Evolutionary conservation across 2,797 vertebrate genomes (phyloP).

Genomic region (Hapalemur alaotrensis): DNA sequence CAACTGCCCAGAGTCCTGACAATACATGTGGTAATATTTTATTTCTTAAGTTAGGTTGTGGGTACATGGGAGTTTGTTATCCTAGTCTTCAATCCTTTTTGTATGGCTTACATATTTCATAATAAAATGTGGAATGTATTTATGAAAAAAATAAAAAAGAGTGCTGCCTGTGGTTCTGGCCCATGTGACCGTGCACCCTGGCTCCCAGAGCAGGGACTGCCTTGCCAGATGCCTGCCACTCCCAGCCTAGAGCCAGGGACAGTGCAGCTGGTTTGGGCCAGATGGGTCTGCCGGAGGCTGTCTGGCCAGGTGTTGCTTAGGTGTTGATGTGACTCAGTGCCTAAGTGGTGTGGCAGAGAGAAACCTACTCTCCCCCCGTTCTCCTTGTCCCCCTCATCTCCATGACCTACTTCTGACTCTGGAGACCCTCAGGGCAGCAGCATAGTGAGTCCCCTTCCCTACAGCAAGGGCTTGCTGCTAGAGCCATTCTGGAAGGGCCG

Average conservation of each 20-base stretch:
- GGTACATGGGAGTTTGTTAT: neutral
- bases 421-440: neutral
- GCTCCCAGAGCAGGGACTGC: neutral
- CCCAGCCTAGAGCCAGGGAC: conserved; percentile 6
- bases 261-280: neutral
- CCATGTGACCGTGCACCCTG: neutral
- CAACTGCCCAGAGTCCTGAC: neutral
- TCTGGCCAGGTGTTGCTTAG: neutral
- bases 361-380: neutral
- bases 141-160: neutral
- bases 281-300: conserved; percentile 6
- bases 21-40: neutral
- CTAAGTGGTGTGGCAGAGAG: neutral
- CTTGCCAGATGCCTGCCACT: neutral
- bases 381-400: too few relatives aligned
- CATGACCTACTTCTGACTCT: neutral
- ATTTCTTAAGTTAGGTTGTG: neutral
- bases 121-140: neutral
- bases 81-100: neutral
- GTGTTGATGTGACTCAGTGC: neutral
- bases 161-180: neutral
- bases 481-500: neutral
- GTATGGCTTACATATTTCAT: neutral
- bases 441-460: neutral
- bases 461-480: neutral